phyloP scores from a whole-genome alignment of 2,888 invertebrate genomes.

The Ophioninae sp. region DNA sequence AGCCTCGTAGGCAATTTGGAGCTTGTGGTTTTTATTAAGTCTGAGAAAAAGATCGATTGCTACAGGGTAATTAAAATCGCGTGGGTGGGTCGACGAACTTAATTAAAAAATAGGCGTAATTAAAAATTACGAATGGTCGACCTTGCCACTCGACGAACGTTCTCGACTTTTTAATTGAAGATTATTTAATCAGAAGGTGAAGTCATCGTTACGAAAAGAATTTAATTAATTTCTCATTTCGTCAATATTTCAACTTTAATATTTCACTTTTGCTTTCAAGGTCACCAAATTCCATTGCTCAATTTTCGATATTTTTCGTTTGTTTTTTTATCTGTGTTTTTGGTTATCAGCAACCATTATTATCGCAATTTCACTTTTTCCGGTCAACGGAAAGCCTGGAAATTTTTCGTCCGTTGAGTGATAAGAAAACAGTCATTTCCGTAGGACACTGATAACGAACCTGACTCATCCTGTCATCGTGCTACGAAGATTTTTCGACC shows the following conservation, averaged over 20 bases:
- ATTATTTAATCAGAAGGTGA: neutral
- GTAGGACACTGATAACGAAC: constrained; percentile 54
- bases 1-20: neutral
- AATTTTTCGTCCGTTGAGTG: constrained; percentile 24
- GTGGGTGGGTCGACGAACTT: constrained; percentile 24
- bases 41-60: constrained; percentile 35
- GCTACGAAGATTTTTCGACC: constrained; percentile 7
- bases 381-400: constrained; percentile 33
- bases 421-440: constrained; percentile 56
- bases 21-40: constrained; percentile 50
- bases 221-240: neutral
- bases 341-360: constrained; percentile 17
- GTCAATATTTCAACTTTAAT: neutral
- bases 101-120: no score
- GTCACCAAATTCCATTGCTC: neutral
- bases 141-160: neutral
- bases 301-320: neutral
- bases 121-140: constrained; percentile 20
- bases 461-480: constrained; percentile 49
- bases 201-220: neutral
- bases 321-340: neutral
- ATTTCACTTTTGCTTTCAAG: neutral
- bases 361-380: constrained; percentile 23
- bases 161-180: neutral
- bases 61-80: constrained; percentile 52